A percentile compares a stretch with the other conserved stretches of the same genome.
phyloP scores from a whole-genome alignment of 2,797 vertebrate genomes.

The Discoglossus pictus region DNA sequence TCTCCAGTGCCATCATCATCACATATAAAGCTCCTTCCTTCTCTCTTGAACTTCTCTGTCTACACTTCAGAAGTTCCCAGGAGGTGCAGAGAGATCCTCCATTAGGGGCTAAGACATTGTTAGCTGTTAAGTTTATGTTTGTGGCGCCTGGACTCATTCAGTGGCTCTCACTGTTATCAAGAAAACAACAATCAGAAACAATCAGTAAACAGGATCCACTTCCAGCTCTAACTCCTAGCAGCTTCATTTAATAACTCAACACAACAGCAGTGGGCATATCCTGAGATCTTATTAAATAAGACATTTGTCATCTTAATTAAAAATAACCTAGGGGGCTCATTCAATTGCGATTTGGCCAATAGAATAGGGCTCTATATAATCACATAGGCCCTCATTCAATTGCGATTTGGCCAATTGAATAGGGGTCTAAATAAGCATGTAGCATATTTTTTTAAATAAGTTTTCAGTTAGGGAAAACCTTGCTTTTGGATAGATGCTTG shows the following conservation, averaged over 20 bases:
- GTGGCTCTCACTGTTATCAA: conserved; percentile 74
- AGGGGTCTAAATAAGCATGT: too few relatives aligned
- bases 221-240: conserved; percentile 62
- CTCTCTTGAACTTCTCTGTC: conserved; percentile 53
- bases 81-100: conserved; percentile 75
- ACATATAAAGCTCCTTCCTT: conserved; percentile 27
- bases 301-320: too few relatives aligned
- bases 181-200: conserved; percentile 74
- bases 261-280: neutral
- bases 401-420: too few relatives aligned
- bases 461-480: too few relatives aligned
- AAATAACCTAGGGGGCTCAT: too few relatives aligned
- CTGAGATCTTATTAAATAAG: neutral
- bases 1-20: conserved; percentile 9
- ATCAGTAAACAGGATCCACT: conserved; percentile 71
- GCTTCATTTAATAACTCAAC: conserved; percentile 51
- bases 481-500: too few relatives aligned
- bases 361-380: too few relatives aligned
- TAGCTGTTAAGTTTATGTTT: conserved; percentile 73
- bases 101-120: conserved; percentile 63
- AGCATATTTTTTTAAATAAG: too few relatives aligned
- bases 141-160: conserved; percentile 77
- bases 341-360: too few relatives aligned
- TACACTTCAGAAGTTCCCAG: conserved; percentile 64
- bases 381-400: too few relatives aligned